A percentile compares a stretch with the other conserved stretches of the same genome.
These are phyloP conservation scores for Temnothorax ravouxi DNA, from an alignment of 2,888 invertebrate species.

Conservation along the genomic window DNA sequence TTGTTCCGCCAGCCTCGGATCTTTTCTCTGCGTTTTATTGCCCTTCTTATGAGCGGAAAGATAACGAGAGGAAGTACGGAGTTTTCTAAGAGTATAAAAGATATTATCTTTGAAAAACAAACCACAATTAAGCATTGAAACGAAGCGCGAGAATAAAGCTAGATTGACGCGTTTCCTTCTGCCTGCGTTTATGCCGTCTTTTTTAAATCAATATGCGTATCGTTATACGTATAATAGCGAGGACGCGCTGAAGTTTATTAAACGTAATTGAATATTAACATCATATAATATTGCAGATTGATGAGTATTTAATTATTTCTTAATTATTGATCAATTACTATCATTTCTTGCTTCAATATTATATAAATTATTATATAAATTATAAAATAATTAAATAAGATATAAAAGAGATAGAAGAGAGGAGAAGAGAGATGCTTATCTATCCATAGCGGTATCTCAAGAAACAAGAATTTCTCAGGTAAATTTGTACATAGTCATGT, in stretches of 20 bases:
- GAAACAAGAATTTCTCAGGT: background rate
- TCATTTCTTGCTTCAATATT: background rate
- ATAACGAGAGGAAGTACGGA: background rate
- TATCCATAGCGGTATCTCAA: background rate
- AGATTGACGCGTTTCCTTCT: no score
- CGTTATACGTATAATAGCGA: no score
- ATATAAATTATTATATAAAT: background rate
- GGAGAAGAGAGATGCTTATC: background rate
- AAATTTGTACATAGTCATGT: background rate
- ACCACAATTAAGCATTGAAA: background rate
- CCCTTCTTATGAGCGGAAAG: background rate
- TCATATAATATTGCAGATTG: background rate
- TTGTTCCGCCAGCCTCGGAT: background rate
- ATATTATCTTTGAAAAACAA: background rate
- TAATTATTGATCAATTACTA: background rate
- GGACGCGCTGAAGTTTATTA: background rate
- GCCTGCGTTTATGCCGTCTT: background rate
- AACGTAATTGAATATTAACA: background rate
- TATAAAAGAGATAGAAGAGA: background rate
- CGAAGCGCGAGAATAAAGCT: background rate
- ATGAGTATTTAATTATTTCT: background rate
- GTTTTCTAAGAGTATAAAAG: background rate
- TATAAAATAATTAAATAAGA: background rate
- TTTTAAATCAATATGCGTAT: background rate
- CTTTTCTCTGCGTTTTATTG: background rate